A percentile compares a stretch with the other conserved stretches of the same genome.
These are phyloP conservation scores for Prunella strophiata DNA, from an alignment of 2,797 vertebrate genomes.

Conservation along the genomic window DNA sequence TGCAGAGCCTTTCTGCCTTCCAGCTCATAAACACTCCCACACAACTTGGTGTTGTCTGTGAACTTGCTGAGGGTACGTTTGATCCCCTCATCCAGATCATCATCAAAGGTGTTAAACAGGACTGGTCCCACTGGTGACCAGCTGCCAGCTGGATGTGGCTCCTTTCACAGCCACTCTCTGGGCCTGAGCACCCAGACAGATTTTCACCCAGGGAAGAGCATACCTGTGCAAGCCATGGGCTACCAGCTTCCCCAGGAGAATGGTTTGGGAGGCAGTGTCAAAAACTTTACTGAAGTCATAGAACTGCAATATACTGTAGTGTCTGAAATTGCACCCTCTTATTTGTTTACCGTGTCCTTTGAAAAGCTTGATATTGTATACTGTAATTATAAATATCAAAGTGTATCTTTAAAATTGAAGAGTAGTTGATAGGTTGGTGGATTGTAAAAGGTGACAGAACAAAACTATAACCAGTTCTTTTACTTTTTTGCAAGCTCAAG, in stretches of 20 bases:
- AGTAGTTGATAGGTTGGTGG: not conserved
- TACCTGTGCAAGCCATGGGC: not conserved
- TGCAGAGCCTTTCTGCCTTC: not conserved
- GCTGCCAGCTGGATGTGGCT: not conserved
- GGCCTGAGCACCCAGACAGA: rapidly evolving
- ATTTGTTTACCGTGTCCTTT: not conserved
- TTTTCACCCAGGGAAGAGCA: not conserved
- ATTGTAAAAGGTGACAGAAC: not conserved
- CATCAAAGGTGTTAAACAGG: not conserved
- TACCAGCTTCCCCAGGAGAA: not conserved
- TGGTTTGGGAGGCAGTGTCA: not conserved
- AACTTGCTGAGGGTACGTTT: not conserved
- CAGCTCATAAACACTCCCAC: not conserved
- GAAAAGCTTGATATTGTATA: not conserved
- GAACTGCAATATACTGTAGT: not conserved
- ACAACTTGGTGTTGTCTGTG: rapidly evolving
- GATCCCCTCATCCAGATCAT: not conserved
- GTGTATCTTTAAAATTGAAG: not conserved
- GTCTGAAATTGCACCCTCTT: not conserved
- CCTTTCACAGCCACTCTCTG: not conserved
- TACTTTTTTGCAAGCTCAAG: not conserved
- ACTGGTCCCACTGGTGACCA: not conserved
- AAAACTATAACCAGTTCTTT: not conserved
- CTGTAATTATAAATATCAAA: not conserved
- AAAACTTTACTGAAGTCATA: not conserved